These are phyloP conservation scores for Heterodera schachtii DNA, from an alignment of 1,140 invertebrate species.

Conservation along the genomic window DNA sequence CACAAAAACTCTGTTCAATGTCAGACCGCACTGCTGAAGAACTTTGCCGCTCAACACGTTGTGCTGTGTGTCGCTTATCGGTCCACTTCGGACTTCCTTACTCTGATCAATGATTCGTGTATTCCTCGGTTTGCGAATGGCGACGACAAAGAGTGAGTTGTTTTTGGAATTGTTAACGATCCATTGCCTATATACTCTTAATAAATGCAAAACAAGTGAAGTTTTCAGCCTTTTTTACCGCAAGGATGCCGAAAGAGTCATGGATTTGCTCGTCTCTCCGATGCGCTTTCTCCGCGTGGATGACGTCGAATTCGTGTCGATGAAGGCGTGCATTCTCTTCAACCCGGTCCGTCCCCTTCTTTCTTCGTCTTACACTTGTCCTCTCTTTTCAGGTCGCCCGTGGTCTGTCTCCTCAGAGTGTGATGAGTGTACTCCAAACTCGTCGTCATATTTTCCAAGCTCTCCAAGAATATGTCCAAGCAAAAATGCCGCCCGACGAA, in stretches of 20 bases:
- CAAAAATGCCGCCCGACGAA: constrained; percentile 43
- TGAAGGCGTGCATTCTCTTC: constrained; percentile 65
- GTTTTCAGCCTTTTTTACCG: constrained; percentile 23
- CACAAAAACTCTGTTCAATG: constrained; percentile 20
- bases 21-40: constrained; percentile 60
- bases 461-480: constrained; percentile 51
- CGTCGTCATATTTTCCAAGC: constrained; percentile 59
- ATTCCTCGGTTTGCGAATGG: constrained; percentile 50
- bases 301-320: constrained; percentile 61
- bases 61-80: constrained; percentile 64
- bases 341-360: constrained; percentile 47
- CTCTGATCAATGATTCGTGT: constrained; percentile 61
- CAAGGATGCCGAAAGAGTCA: constrained; percentile 46
- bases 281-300: constrained; percentile 64
- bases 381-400: constrained; percentile 30
- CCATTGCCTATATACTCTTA: neutral
- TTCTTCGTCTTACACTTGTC: neutral
- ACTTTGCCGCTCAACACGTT: constrained; percentile 63
- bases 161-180: neutral
- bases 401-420: constrained; percentile 50
- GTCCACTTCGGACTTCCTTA: constrained; percentile 54
- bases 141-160: constrained; percentile 48
- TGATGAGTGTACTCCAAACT: constrained; percentile 59
- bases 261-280: constrained; percentile 63
- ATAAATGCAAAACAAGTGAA: neutral